Evolutionary conservation across 1,140 invertebrate genomes (phyloP), one percentile per base, ranked within the genome.

Genomic region (Littorina saxatilis): DNA sequence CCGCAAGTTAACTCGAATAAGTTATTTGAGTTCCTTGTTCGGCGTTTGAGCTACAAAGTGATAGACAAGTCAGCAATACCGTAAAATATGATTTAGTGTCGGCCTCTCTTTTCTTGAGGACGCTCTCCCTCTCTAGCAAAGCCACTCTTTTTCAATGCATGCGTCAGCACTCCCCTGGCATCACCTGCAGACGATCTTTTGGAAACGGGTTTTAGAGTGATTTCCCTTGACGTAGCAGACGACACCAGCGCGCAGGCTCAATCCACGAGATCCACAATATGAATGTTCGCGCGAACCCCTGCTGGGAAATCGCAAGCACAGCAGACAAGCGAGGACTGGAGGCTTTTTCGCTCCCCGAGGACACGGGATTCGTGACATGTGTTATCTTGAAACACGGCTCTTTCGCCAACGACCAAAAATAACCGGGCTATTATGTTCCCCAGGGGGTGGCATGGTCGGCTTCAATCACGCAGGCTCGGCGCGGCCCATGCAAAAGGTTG

Each of bases 301-400:
- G 75, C 73, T 82, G 80, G 80, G 80, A 82, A 75, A 76, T 77
- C 74, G 80, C 73, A 35, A 58, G 73, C 73, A 47, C 73, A 78
- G 73, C 74, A 81, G 80, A 47, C 73, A 43, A 50, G 68, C 63
- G 80, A 15, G 63, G 74, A 82, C 52, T 68, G 73, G 73, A 63
- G 80, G 40, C 61, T 47, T 82, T 82, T 82, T 83, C 76, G 61
- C 81, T 86, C 85, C 85, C 85, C 58, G 61, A 83, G 85, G 85
- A 86, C 82, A 75, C 73, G 58, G 79, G 77, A 77, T 80, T 80
- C 80, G 82, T 83, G 81, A 82, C 79, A 82, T 81, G 81, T 86
- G 83, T 86, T 84, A 86, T 86, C 80, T 84, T 72, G 79, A 83
- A 83, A 82, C 83, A 82, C 83, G 55, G 50, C 55, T 76, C 74